Base-by-base conservation (phyloP, 2,797 vertebrate species). In the Natrix natrix region DNA sequence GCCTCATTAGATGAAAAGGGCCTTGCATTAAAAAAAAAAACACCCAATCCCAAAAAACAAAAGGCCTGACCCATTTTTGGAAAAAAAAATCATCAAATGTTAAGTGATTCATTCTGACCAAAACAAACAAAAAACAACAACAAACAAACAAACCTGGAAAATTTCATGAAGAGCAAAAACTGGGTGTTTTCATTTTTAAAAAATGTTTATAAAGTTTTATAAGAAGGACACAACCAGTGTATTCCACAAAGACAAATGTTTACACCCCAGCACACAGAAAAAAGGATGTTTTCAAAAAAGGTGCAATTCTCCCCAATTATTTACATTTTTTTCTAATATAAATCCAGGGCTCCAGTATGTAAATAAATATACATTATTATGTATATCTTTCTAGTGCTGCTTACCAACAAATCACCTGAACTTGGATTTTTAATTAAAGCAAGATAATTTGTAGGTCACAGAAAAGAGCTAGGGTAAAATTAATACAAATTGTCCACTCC, bases 161-260 rank as follows among this genome's bases (percentile, higher is more conserved):
- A 97, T 97, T 98, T 98, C 97, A 98, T 98, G 97, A 97, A 98
- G 97, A 97, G 98, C 98, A 98, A 98, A 98, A 98, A 96, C 93
- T 97, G 97, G 97, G 97, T 97, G 97, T 98, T 96, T 96, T 95
- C 95, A 96, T 97, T 96, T 96, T 94, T 95, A 96, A 94, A 89
- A 96, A 95, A 96, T 96, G 95, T 97, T 97, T 97, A 97, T 93
- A 90, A 97, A 97, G 95, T 98, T 98, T 98, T 97, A 91, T 97
- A 97, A 98, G 97, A 98, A 98, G 98, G 98, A 98, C 98, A 98
- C 96, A 97, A 98, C 98, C 98, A 98, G 98, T 98, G 98, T 98
- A 98, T 98, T 98, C 98, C 98, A 98, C 98, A 98, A 98, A 97
- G 98, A 98, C 97, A 98, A 98, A 97, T 97, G 96, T 98, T 97